A percentile compares a stretch with the other conserved stretches of the same genome.
Evolutionary conservation across 2,797 vertebrate genomes (phyloP).

Genomic region (Danio kyathit): DNA sequence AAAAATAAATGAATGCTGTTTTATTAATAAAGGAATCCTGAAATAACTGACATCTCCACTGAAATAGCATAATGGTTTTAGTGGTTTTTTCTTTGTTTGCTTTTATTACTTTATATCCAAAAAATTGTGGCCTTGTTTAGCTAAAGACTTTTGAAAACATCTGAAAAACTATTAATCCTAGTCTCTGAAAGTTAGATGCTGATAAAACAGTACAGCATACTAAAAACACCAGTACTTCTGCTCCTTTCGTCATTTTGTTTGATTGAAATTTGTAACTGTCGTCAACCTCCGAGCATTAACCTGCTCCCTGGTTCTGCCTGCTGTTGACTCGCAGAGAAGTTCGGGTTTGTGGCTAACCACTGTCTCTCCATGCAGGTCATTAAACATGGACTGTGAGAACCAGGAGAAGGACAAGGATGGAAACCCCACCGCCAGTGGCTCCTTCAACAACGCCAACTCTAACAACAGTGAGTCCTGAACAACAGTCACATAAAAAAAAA

Average conservation of each 20-base stretch:
- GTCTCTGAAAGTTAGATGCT: neutral
- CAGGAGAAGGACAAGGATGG: conserved; percentile 99
- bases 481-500: too few relatives aligned
- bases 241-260: too few relatives aligned
- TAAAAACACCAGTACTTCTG: neutral
- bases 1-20: too few relatives aligned
- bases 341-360: neutral
- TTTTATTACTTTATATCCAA: too few relatives aligned
- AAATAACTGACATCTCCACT: too few relatives aligned
- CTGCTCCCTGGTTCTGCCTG: neutral
- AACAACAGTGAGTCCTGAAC: conserved; percentile 93
- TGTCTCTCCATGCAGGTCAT: conserved; percentile 83
- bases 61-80: too few relatives aligned
- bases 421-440: conserved; percentile 78
- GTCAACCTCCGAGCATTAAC: too few relatives aligned
- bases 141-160: neutral
- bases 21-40: too few relatives aligned
- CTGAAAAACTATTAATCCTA: neutral
- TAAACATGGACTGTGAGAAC: conserved; percentile 99
- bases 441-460: conserved; percentile 92
- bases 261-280: neutral
- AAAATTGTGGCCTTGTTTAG: neutral
- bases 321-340: neutral
- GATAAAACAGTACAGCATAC: neutral
- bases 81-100: too few relatives aligned